Percentiles rank a stretch among this genome's conserved stretches.
These are phyloP conservation scores for Pogonognathellus flavescens DNA, from an alignment of 1,140 invertebrate species.

Conservation along the genomic window DNA sequence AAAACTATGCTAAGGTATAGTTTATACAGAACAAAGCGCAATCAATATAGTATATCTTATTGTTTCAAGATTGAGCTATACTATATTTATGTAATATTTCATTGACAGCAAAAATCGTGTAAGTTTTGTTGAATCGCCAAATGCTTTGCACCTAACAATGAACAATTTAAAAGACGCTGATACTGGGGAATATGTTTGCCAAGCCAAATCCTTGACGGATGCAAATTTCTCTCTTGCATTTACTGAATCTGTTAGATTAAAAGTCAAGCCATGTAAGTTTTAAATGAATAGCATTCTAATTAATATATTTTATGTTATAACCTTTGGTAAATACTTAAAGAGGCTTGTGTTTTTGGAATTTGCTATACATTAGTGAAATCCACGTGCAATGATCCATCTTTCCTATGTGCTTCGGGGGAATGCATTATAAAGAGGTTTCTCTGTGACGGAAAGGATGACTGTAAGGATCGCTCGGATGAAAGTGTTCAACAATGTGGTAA, in stretches of 20 bases:
- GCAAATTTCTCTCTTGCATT: constrained; percentile 3
- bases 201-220: constrained; percentile 64
- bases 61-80: no score
- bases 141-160: constrained; percentile 67
- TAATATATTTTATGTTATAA: constrained; percentile 5
- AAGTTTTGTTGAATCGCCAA: constrained; percentile 50
- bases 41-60: no score
- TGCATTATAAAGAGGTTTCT: constrained; percentile 94
- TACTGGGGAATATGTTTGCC: constrained; percentile 69
- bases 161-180: constrained; percentile 68
- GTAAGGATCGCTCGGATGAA: constrained; percentile 87
- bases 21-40: no score
- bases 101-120: constrained; percentile 64
- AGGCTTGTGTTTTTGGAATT: neutral
- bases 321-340: neutral
- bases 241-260: constrained; percentile 58
- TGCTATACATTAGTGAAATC: constrained; percentile 66
- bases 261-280: constrained; percentile 68
- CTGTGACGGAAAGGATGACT: constrained; percentile 92
- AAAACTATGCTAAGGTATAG: neutral
- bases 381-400: constrained; percentile 70
- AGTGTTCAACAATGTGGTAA: constrained; percentile 71
- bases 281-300: constrained; percentile 22
- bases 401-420: constrained; percentile 79
- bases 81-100: neutral